Evolutionary conservation across 2,113 vertebrate species (phyloP).

Genomic region (Campylorhamphus procurvoides): DNA sequence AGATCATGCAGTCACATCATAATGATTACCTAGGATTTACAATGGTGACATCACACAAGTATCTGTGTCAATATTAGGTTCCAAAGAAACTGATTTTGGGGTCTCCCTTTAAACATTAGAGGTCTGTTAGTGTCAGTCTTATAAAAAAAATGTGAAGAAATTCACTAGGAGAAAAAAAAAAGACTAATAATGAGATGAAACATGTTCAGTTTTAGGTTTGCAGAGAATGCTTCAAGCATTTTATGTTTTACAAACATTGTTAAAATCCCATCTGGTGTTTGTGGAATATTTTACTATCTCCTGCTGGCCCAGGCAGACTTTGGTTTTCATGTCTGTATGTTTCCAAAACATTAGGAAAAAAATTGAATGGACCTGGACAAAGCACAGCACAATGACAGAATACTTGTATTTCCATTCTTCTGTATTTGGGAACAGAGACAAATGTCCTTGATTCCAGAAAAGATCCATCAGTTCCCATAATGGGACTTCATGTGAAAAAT

Average conservation of each 20-base stretch:
- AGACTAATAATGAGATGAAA: constrained; percentile 48
- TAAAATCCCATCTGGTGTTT: constrained; percentile 79
- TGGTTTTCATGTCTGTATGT: constrained; percentile 72
- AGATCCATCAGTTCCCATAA: constrained; percentile 61
- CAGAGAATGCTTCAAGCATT: constrained; percentile 59
- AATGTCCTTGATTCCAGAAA: constrained; percentile 63
- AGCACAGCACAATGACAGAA: constrained; percentile 63
- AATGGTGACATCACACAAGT: background rate
- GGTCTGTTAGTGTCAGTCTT: background rate
- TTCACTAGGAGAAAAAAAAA: constrained; percentile 53
- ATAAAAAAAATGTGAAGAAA: constrained; percentile 21
- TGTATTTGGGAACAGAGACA: constrained; percentile 56
- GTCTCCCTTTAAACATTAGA: background rate
- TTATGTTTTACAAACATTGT: constrained; percentile 70
- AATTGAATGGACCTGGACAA: constrained; percentile 63
- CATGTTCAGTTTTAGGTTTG: constrained; percentile 59
- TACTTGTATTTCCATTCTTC: constrained; percentile 64
- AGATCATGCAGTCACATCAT: background rate
- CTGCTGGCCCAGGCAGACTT: constrained; percentile 75
- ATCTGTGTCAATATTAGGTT: background rate
- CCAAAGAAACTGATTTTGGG: background rate
- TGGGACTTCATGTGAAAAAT: constrained; percentile 61
- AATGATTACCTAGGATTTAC: background rate
- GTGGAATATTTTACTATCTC: constrained; percentile 76
- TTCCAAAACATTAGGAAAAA: constrained; percentile 74